A percentile compares a stretch with the other conserved stretches of the same genome.
phyloP scores from a whole-genome alignment of 92 coral and sea anemone genomes.

The Phymanthus crucifer region DNA sequence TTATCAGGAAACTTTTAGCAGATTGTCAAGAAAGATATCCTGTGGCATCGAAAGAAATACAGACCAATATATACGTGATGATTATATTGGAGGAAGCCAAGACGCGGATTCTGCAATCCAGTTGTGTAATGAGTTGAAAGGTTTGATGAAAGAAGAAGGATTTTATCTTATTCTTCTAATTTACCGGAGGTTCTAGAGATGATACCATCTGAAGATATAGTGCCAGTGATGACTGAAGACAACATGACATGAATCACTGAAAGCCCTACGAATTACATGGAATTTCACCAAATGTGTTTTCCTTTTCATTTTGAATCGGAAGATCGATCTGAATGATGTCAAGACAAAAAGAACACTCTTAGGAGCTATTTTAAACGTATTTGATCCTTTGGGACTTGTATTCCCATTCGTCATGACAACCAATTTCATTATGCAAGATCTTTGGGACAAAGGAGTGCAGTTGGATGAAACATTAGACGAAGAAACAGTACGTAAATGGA shows the following conservation, averaged over 20 bases:
- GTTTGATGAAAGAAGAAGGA: constrained; percentile 14
- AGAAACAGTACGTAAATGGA: constrained; percentile 6
- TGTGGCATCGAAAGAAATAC: constrained; percentile 7
- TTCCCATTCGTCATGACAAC: constrained; percentile 47
- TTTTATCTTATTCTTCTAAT: constrained; percentile 12
- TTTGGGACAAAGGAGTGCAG: constrained; percentile 13
- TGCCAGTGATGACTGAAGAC: background rate
- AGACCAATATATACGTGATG: constrained; percentile 27
- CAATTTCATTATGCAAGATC: constrained; percentile 37
- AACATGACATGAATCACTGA: constrained; percentile 7
- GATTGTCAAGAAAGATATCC: constrained; percentile 11
- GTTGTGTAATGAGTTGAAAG: constrained; percentile 19
- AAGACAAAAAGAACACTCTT: constrained; percentile 51
- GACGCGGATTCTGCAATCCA: constrained; percentile 39
- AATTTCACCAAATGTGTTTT: constrained; percentile 15
- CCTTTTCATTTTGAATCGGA: background rate
- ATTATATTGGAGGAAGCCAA: constrained; percentile 48
- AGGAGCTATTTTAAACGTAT: constrained; percentile 49
- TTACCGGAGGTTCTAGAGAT: constrained; percentile 2
- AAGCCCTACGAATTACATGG: constrained; percentile 37
- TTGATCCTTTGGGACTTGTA: constrained; percentile 53
- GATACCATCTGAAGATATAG: constrained; percentile 15
- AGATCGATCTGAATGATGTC: background rate
- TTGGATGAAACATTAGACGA: constrained; percentile 16
- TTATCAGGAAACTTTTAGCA: constrained; percentile 2